phyloP scores from a whole-genome alignment of 2,113 vertebrate species.

The Chaenocephalus aceratus region DNA sequence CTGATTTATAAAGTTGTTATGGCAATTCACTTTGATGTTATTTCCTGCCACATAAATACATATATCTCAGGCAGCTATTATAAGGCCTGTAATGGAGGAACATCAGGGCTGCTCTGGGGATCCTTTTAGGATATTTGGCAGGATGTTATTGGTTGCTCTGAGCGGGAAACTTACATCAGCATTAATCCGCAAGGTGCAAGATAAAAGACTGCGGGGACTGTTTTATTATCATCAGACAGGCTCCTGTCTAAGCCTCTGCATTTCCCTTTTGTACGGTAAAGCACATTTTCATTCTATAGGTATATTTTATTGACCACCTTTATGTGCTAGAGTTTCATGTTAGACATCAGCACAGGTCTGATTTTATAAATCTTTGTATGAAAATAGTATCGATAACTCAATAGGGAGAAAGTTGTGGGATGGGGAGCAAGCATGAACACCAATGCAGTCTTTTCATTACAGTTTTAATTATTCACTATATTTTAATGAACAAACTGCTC shows the following conservation, averaged over 20 bases:
- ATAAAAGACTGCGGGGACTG: slow-evolving; percentile 43
- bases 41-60: slow-evolving; percentile 84
- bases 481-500: slow-evolving; percentile 27
- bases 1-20: slow-evolving; percentile 85
- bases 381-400: not conserved
- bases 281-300: slow-evolving; percentile 19
- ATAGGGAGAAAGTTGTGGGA: not conserved
- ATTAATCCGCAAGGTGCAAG: slow-evolving; percentile 64
- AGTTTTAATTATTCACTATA: slow-evolving; percentile 9
- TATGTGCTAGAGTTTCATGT: slow-evolving; percentile 3
- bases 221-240: slow-evolving; percentile 61
- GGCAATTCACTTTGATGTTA: slow-evolving; percentile 83
- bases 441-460: not conserved
- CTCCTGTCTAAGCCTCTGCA: slow-evolving; percentile 40
- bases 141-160: slow-evolving; percentile 70
- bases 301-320: slow-evolving; percentile 35
- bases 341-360: not conserved
- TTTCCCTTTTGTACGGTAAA: slow-evolving; percentile 39
- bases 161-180: slow-evolving; percentile 66
- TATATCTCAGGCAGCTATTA: slow-evolving; percentile 80
- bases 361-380: not conserved
- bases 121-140: slow-evolving; percentile 71
- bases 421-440: not conserved
- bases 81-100: slow-evolving; percentile 76
- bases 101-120: slow-evolving; percentile 68